Conservation (phyloP, 2,113 vertebrate genomes). For the Callopanchax toddi region DNA sequence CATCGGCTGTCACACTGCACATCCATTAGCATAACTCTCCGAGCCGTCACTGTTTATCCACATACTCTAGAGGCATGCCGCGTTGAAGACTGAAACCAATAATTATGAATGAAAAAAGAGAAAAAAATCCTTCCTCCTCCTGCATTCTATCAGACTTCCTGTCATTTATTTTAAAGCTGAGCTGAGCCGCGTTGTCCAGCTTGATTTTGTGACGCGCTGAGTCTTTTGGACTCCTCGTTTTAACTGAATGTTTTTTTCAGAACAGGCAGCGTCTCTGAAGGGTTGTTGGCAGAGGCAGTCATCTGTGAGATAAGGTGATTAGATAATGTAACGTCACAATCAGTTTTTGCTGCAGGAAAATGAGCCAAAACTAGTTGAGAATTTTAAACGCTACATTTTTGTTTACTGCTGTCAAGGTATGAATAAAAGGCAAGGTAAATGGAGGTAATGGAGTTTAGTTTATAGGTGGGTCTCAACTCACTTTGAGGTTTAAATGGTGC, state of each 20-base stretch:
- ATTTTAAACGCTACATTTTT: constrained; percentile 57
- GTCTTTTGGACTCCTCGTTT: constrained; percentile 37
- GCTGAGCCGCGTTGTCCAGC: constrained; percentile 51
- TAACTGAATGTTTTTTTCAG: constrained; percentile 44
- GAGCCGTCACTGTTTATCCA: constrained; percentile 52
- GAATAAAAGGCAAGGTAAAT: constrained; percentile 74
- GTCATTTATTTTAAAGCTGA: constrained; percentile 39
- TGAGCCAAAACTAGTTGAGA: not conserved
- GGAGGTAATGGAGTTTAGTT: constrained; percentile 73
- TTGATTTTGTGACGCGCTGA: constrained; percentile 52
- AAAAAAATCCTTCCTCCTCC: constrained; percentile 16
- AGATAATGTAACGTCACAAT: constrained; percentile 64
- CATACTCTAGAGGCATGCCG: constrained; percentile 18
- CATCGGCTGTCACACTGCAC: constrained; percentile 67
- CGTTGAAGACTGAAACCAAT: constrained; percentile 52
- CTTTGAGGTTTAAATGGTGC: constrained; percentile 74
- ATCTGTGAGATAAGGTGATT: constrained; percentile 56
- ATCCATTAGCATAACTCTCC: constrained; percentile 66
- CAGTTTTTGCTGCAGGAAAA: constrained; percentile 38
- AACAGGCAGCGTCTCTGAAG: constrained; percentile 54
- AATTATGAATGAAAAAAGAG: constrained; percentile 57
- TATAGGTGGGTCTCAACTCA: constrained; percentile 56
- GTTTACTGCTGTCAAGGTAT: constrained; percentile 75
- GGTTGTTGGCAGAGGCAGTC: constrained; percentile 47
- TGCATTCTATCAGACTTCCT: constrained; percentile 57